Evolutionary conservation across 2,888 invertebrate genomes (phyloP), one percentile per base, ranked within the genome.

Genomic region (Chironomus riparius): DNA sequence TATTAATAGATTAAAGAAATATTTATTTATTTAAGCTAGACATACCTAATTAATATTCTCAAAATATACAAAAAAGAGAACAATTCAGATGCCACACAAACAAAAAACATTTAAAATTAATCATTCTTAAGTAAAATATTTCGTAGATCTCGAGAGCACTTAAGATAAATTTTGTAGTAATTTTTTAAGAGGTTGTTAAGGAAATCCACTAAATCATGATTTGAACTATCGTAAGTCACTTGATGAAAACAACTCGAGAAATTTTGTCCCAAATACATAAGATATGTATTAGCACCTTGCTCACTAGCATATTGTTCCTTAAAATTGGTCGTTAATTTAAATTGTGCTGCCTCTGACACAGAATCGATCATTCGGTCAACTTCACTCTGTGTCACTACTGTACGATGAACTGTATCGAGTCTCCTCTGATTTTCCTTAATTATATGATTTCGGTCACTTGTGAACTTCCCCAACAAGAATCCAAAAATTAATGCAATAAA

Each of bases 381-480:
- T 12, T 65, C 65, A n/a, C 21, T 65, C 2, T 24, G 21, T 22
- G 21, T 10, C 10, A 65, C 65, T 10, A 24, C 5, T 12, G 65
- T 18, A 2, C 21, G 18, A 24, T 65, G 24, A 2, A 13, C 21
- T 21, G 24, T 2, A 56, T 56, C 56, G 15, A 15, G 56, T 56
- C 18, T 12, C 24, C 21, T 18, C 3, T 21, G 24, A 10, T 65
- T 65, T 18, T 72, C 72, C n/a, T 47, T 24, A 7, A 56, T 72
- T 48, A 28, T 10, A 77, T 79, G 78, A 68, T 79, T 79, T 47
- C 84, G 84, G 77, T 84, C 84, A 47, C 83, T 80, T 47, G 84
- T 82, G 76, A 83, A 84, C 79, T 83, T 83, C n/a, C 84, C 84
- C 77, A 84, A 79, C 69, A 84, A 79, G 78, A 83, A 84, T 77